phyloP scores from a whole-genome alignment of 2,113 vertebrate genomes.

The Sclerurus mexicanus region DNA sequence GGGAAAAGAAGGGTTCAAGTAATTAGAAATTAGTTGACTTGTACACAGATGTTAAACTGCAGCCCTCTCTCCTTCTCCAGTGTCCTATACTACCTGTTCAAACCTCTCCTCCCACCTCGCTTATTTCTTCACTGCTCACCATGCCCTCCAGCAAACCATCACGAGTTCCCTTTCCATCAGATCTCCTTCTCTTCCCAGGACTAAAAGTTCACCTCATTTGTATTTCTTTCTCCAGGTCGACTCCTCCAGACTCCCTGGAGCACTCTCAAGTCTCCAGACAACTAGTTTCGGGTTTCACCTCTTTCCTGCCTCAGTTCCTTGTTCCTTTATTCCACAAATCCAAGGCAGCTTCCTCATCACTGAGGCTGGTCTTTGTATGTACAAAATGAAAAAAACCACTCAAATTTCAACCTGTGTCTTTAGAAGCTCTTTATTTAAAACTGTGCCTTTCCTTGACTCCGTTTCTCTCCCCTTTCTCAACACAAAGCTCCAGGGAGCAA shows the following conservation, averaged over 20 bases:
- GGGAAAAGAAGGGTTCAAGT: background rate
- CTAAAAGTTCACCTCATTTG: background rate
- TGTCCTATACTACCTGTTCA: background rate
- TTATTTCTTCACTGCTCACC: background rate
- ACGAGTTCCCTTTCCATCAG: background rate
- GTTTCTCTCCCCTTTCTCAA: background rate
- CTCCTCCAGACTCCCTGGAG: background rate
- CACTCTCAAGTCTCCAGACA: background rate
- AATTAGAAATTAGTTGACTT: background rate
- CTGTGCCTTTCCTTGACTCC: background rate
- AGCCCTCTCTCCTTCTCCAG: background rate
- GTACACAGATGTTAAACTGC: background rate
- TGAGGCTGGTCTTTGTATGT: background rate
- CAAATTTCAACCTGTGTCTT: background rate
- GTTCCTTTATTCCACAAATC: background rate
- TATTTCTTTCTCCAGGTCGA: background rate
- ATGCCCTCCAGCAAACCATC: background rate
- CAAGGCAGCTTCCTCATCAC: background rate
- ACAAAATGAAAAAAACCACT: rapidly evolving
- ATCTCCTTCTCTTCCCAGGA: background rate
- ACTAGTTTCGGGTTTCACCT: background rate
- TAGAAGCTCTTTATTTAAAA: background rate
- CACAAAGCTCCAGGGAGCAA: background rate
- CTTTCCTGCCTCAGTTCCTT: background rate
- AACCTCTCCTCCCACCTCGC: background rate